These are phyloP conservation scores for Orthonevra nobilis DNA, from an alignment of 2,888 invertebrate species.

Conservation along the genomic window DNA sequence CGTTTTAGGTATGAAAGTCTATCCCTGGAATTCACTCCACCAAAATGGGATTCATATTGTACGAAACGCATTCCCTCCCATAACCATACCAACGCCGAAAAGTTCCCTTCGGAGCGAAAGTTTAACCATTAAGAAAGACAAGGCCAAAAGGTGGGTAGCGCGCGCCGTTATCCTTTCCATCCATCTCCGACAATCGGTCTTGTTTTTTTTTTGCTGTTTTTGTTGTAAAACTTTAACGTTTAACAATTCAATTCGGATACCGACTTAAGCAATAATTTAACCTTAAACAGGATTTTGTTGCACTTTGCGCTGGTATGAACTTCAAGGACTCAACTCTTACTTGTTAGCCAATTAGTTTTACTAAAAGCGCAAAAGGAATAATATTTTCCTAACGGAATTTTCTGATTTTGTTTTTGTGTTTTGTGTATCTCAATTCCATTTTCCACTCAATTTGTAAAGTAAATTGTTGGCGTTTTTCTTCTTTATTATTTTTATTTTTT, in stretches of 20 bases:
- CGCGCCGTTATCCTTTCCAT: neutral
- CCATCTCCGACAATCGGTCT: slow-evolving; percentile 1
- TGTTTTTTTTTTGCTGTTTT: slow-evolving; percentile 14
- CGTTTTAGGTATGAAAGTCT: slow-evolving; percentile 69
- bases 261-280: slow-evolving; percentile 61
- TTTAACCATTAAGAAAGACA: slow-evolving; percentile 67
- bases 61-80: slow-evolving; percentile 49
- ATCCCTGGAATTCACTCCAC: slow-evolving; percentile 53
- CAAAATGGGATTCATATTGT: slow-evolving; percentile 65
- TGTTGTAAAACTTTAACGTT: slow-evolving; percentile 45
- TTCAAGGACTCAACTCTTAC: slow-evolving; percentile 25
- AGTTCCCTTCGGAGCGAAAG: slow-evolving; percentile 49
- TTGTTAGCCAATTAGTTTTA: slow-evolving; percentile 57
- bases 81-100: slow-evolving; percentile 20
- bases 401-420: neutral
- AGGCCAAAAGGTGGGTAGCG: slow-evolving; percentile 59
- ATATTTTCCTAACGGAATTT: too few relatives aligned
- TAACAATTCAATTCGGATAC: slow-evolving; percentile 59
- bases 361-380: slow-evolving; percentile 14
- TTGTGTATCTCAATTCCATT: too few relatives aligned
- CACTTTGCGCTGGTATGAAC: slow-evolving; percentile 38
- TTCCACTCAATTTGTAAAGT: slow-evolving; percentile 48
- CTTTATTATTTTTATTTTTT: slow-evolving; percentile 3
- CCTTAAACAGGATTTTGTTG: slow-evolving; percentile 56
- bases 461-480: slow-evolving; percentile 23